A percentile compares a stretch with the other conserved stretches of the same genome.
These are phyloP conservation scores for Pantelozetes paolii DNA, from an alignment of 2,888 invertebrate species.

Conservation along the genomic window DNA sequence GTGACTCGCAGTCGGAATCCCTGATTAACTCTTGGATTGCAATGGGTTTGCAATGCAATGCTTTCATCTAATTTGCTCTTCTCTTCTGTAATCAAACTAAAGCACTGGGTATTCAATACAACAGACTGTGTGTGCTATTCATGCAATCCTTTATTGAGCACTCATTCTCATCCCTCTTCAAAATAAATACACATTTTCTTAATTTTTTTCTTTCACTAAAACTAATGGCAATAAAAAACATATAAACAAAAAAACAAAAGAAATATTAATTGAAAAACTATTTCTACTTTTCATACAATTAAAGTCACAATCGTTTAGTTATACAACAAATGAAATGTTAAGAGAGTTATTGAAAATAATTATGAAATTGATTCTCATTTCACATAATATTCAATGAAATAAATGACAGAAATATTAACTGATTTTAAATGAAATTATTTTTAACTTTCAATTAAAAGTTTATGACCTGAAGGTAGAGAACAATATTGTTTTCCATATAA, in stretches of 20 bases:
- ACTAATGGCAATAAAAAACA: too few relatives aligned
- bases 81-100: not conserved
- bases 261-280: too few relatives aligned
- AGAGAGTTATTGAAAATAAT: too few relatives aligned
- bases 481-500: not conserved
- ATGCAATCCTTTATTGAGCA: not conserved
- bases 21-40: conserved; percentile 20
- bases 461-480: not conserved
- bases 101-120: not conserved
- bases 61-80: not conserved
- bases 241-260: too few relatives aligned
- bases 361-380: too few relatives aligned
- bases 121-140: too few relatives aligned
- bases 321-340: too few relatives aligned
- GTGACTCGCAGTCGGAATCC: conserved; percentile 9
- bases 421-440: not conserved
- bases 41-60: conserved; percentile 8
- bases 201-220: too few relatives aligned
- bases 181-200: not conserved
- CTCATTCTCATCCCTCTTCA: not conserved
- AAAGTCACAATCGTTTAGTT: too few relatives aligned
- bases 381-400: not conserved
- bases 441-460: not conserved
- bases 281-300: too few relatives aligned
- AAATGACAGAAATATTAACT: not conserved